Evolutionary conservation across 2,113 vertebrate species (phyloP).

Genomic region (Catharus bicknelli): DNA sequence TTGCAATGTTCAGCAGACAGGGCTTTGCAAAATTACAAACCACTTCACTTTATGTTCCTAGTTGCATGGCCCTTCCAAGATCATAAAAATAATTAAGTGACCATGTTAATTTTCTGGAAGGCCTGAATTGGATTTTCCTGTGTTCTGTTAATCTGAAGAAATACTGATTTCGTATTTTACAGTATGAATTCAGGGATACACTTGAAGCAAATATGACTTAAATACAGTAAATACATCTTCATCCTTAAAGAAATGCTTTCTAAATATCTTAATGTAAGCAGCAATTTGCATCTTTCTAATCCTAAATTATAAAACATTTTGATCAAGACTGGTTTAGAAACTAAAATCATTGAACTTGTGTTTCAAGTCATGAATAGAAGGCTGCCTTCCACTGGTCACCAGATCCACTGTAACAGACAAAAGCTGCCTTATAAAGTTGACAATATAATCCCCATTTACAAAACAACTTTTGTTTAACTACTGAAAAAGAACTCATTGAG

Average conservation of each 20-base stretch:
- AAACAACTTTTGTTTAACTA: slow-evolving; percentile 74
- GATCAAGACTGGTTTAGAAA: not conserved
- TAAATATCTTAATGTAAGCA: slow-evolving; percentile 24
- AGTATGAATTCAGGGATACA: not conserved
- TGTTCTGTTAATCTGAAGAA: not conserved
- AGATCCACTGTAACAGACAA: slow-evolving; percentile 72
- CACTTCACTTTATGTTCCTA: not conserved
- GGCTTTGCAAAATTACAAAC: not conserved
- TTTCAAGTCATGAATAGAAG: slow-evolving; percentile 57
- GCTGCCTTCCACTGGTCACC: slow-evolving; percentile 58
- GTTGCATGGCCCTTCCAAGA: not conserved
- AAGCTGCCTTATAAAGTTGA: slow-evolving; percentile 76
- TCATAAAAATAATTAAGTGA: not conserved
- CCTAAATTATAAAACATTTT: slow-evolving; percentile 9
- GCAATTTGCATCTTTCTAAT: slow-evolving; percentile 10
- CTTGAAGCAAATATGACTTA: not conserved
- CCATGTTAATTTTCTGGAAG: not conserved
- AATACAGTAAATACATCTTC: not conserved
- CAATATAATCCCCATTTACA: slow-evolving; percentile 74
- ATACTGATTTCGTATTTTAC: not conserved
- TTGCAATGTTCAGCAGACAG: not conserved
- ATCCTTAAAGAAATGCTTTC: not conserved
- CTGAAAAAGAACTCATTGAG: slow-evolving; percentile 78
- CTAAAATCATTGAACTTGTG: slow-evolving; percentile 39
- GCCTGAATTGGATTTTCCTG: not conserved